phyloP scores from a whole-genome alignment of 2,888 invertebrate species.

The Macrophya annulata region DNA sequence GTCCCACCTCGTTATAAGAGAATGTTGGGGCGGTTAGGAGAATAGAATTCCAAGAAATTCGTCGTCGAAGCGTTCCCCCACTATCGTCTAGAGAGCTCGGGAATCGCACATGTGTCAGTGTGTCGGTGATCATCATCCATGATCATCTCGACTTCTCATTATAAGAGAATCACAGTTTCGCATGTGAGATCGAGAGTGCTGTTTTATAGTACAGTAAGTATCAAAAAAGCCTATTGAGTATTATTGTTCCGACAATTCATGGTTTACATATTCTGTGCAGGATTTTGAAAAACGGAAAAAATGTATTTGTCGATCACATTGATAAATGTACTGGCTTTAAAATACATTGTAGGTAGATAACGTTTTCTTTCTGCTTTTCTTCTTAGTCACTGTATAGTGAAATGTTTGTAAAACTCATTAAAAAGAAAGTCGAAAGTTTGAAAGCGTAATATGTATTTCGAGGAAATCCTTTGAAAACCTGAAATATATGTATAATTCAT shows the following conservation, averaged over 20 bases:
- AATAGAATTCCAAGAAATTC: constrained; percentile 8
- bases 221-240: neutral
- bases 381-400: too few relatives aligned
- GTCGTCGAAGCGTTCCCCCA: constrained; percentile 12
- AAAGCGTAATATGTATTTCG: too few relatives aligned
- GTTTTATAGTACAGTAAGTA: constrained; percentile 17
- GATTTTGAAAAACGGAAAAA: too few relatives aligned
- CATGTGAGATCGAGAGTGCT: neutral
- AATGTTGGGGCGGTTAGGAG: neutral
- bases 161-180: neutral
- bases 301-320: too few relatives aligned
- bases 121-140: neutral
- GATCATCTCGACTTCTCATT: neutral
- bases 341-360: too few relatives aligned
- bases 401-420: too few relatives aligned
- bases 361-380: too few relatives aligned
- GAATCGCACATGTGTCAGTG: constrained; percentile 4
- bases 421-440: too few relatives aligned
- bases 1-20: constrained; percentile 20
- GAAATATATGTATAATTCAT: neutral
- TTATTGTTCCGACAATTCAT: too few relatives aligned
- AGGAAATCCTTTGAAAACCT: too few relatives aligned
- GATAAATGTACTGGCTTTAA: too few relatives aligned
- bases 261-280: too few relatives aligned
- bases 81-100: neutral